These are phyloP conservation scores for Cecropterus lyciades DNA, from an alignment of 1,140 invertebrate genomes.

Conservation along the genomic window DNA sequence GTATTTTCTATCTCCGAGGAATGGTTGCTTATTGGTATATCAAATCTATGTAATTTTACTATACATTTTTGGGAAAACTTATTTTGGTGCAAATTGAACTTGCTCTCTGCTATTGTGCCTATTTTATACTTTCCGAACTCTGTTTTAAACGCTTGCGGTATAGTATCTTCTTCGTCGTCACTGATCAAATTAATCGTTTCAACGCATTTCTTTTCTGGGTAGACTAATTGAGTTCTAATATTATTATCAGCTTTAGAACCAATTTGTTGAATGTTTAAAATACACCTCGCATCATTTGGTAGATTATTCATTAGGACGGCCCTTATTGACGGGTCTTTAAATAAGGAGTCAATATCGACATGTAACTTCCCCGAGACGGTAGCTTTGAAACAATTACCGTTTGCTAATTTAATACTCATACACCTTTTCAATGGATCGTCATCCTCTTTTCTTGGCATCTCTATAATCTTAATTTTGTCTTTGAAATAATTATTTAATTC, in stretches of 20 bases:
- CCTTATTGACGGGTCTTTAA: conserved; percentile 57
- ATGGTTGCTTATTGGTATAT: conserved; percentile 23
- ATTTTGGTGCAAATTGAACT: conserved; percentile 56
- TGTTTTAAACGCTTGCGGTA: conserved; percentile 47
- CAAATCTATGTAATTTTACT: conserved; percentile 45
- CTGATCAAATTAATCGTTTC: conserved; percentile 71
- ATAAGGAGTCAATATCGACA: conserved; percentile 56
- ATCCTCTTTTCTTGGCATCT: conserved; percentile 37
- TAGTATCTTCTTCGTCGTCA: conserved; percentile 64
- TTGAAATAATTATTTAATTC: conserved; percentile 14
- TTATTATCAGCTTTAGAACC: conserved; percentile 11
- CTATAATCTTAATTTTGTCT: conserved; percentile 44
- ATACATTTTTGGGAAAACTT: conserved; percentile 56
- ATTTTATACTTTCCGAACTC: conserved; percentile 61
- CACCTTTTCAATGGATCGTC: conserved; percentile 50
- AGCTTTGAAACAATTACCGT: conserved; percentile 63
- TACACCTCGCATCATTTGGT: conserved; percentile 52
- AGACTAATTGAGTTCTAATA: conserved; percentile 29
- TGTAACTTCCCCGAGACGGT: conserved; percentile 60
- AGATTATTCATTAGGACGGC: conserved; percentile 49
- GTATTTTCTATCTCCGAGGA: not conserved
- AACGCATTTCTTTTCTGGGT: conserved; percentile 28
- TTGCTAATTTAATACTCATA: conserved; percentile 61
- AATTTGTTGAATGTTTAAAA: conserved; percentile 65
- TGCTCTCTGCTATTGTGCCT: conserved; percentile 38